Base-by-base conservation (phyloP, 2,113 vertebrate species). In the Gallinago paraguaiae region DNA sequence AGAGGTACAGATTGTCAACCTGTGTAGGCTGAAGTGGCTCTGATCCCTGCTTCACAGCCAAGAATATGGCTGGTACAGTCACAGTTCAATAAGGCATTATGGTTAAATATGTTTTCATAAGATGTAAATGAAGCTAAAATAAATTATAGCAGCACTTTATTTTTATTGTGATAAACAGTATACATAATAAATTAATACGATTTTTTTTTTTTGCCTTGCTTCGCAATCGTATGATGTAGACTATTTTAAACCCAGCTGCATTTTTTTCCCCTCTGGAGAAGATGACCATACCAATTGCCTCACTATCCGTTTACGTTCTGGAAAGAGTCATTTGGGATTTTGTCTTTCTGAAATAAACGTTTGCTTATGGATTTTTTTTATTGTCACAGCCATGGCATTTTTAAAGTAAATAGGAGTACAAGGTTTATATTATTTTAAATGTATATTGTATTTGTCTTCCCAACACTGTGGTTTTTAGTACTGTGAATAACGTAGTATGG, bases 391-490 rank as follows among this genome's bases (percentile, higher is more conserved):
- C 90, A 97, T 95, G 95, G 94, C 97, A 97, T 98, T 98, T 98
- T 97, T 90, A 97, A 98, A 97, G 97, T 97, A 98, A 98, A 97
- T 96, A 98, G 93, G 96, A 98, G 97, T 97, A 98, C 98, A 98
- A 98, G 97, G 97, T 98, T 97, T 96, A 97, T 98, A 98, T 98
- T 98, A 98, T 98, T 98, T 98, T 97, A 97, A 98, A 97, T 97
- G 97, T 98, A 98, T 98, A 98, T 98, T 98, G 98, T 98, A 98
- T 98, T 98, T 98, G 98, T 98, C 97, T 98, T 98, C 98, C 96
- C 97, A 95, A 96, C 95, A 93, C 97, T 98, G 98, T 98, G 98
- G 97, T 98, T 98, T 98, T 98, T 94, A 97, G 97, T 95, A 96
- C 97, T 97, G 97, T 98, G 98, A 98, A 98, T 98, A 97, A 97